Conservation (phyloP, 2,888 invertebrate genomes). For the Listrodromus nycthemerus region DNA sequence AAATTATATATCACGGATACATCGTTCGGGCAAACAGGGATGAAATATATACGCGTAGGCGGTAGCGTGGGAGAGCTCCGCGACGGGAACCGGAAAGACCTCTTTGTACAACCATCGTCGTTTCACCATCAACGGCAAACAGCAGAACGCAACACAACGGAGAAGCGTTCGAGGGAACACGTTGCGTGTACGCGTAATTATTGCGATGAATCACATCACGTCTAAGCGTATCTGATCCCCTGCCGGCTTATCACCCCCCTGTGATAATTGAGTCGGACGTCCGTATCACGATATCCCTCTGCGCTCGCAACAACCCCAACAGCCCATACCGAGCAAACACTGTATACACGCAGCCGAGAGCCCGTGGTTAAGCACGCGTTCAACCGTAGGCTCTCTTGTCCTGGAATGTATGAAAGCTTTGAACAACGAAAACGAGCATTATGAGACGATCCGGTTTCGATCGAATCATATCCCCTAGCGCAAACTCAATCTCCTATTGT, state of each 20-base stretch:
- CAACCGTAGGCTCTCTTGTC: background rate
- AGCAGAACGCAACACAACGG: constrained; percentile 15
- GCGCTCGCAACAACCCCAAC: constrained; percentile 43
- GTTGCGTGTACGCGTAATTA: constrained; percentile 72
- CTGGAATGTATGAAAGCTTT: constrained; percentile 36
- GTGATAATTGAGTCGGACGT: constrained; percentile 74
- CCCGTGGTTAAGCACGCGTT: too few species aligned
- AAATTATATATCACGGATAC: constrained; percentile 18
- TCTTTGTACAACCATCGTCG: constrained; percentile 23
- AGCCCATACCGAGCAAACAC: constrained; percentile 5
- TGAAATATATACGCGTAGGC: constrained; percentile 43
- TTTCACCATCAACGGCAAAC: constrained; percentile 4
- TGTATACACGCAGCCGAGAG: background rate
- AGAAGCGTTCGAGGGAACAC: constrained; percentile 23
- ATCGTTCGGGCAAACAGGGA: constrained; percentile 5
- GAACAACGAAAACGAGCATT: constrained; percentile 32
- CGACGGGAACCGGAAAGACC: constrained; percentile 41
- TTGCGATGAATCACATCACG: constrained; percentile 72
- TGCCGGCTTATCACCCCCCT: constrained; percentile 69
- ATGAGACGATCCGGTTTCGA: constrained; percentile 3
- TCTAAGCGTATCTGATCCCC: constrained; percentile 70
- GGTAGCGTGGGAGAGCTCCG: constrained; percentile 25
- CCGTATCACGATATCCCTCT: constrained; percentile 68
- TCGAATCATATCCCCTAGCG: background rate
- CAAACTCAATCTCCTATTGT: constrained; percentile 9